Evolutionary conservation across 2,888 invertebrate genomes (phyloP), one percentile per base, ranked within the genome.

Genomic region (Acanthococcus lagerstroemiae): DNA sequence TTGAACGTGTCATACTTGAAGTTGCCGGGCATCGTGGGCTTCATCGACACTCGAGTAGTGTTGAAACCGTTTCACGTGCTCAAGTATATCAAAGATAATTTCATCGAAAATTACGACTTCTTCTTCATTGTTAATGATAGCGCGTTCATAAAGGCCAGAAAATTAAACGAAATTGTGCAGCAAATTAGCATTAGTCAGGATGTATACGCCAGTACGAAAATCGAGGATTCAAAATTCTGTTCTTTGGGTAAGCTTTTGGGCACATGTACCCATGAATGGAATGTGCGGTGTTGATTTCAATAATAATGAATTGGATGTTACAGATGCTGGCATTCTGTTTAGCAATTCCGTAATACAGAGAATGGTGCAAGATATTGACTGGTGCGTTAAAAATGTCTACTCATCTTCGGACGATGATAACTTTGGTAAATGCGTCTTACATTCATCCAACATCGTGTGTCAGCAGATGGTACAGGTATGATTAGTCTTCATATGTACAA

Each of bases 41-140:
- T 95, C 74, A 88, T 90, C 0, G 92, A 93, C 75, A 86, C 84
- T 0, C 82, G 80, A 71, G 83, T 78, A 75, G 83, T 86, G 75
- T 80, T 90, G 17, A 83, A 88, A 71, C 90, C 92, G 0, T 90
- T 94, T 76, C 91, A 92, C 74, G 85, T 89, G 21, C 80, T 95
- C 52, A 92, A 92, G 75, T 95, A 94, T 75, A 84, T 95, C 12
- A 85, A 86, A 0, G 93, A 94, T 72, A 91, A 91, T 75, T 92
- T 88, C 77, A 78, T 88, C 37, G 87, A 94, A 72, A 89, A 88
- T 72, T 96, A 88, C 76, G 94, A 96, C 77, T 96, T 90, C 79
- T 95, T 94, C 78, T 88, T 91, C 75, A 79, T 97, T 57, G 83
- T 89, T 55, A 86, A 88, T 50, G 96, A 96, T 76, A 81, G 82